Conservation (phyloP, 2,113 vertebrate genomes). For the Syngnathoides biaculeatus region DNA sequence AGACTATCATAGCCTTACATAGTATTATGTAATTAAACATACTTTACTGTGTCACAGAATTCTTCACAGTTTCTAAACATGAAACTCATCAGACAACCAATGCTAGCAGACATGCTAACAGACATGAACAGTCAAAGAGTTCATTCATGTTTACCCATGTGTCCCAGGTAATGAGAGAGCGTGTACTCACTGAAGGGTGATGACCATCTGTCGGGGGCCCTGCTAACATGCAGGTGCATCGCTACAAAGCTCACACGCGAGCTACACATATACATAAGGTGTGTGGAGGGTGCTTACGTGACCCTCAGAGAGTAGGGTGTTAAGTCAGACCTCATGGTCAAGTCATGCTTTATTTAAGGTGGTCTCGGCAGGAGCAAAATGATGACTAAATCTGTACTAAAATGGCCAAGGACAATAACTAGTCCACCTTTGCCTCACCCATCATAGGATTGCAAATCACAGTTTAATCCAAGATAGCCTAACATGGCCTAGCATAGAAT, state of each 20-base stretch:
- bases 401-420: neutral
- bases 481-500: neutral
- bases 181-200: constrained; percentile 50
- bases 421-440: neutral
- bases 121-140: neutral
- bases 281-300: neutral
- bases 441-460: neutral
- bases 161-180: constrained; percentile 66
- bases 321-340: constrained; percentile 43
- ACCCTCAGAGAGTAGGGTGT: constrained; percentile 47
- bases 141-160: constrained; percentile 18
- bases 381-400: neutral
- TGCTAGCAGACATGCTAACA: neutral
- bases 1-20: neutral
- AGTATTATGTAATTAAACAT: neutral
- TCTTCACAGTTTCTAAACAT: neutral
- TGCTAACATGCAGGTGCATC: constrained; percentile 67
- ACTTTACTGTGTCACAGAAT: too few species aligned
- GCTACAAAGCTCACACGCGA: constrained; percentile 60
- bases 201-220: constrained; percentile 67
- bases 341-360: constrained; percentile 37
- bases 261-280: constrained; percentile 24
- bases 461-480: neutral
- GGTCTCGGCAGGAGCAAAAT: neutral
- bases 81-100: neutral